Evolutionary conservation across 2,888 invertebrate species (phyloP).

Genomic region (Agrypnus murinus): DNA sequence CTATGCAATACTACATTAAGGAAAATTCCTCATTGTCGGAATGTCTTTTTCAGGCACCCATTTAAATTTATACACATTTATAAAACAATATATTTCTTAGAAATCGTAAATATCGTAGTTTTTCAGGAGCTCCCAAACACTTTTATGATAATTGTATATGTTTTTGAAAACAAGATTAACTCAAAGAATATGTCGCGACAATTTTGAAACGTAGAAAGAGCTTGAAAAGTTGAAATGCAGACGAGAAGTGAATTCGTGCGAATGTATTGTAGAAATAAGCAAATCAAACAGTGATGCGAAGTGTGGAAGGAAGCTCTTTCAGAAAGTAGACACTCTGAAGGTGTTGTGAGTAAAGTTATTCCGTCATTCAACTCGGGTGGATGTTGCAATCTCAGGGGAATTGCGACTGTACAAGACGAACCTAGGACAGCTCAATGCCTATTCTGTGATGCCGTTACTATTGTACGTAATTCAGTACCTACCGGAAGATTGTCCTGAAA

Average conservation of each 20-base stretch:
- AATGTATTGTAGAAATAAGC: constrained; percentile 62
- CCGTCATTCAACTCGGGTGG: constrained; percentile 66
- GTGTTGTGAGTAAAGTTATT: constrained; percentile 67
- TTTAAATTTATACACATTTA: no score
- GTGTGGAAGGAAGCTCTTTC: constrained; percentile 62
- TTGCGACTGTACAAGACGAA: constrained; percentile 65
- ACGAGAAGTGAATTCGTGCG: constrained; percentile 57
- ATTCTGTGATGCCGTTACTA: constrained; percentile 47
- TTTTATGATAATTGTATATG: no score
- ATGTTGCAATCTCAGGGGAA: constrained; percentile 63
- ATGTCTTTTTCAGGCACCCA: no score
- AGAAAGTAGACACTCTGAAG: constrained; percentile 60
- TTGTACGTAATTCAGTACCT: constrained; percentile 35
- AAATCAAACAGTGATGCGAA: constrained; percentile 63
- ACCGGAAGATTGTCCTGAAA: constrained; percentile 1
- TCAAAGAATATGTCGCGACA: neutral
- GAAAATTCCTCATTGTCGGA: no score
- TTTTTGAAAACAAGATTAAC: neutral
- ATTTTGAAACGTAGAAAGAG: constrained; percentile 4
- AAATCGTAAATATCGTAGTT: no score
- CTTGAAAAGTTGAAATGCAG: constrained; percentile 49
- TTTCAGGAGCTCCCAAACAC: no score
- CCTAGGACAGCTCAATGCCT: constrained; percentile 63
- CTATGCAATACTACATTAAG: no score
- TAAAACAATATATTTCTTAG: no score